Evolutionary conservation across 2,797 vertebrate species (phyloP), one percentile per base, ranked within the genome.

Genomic region (Moxostoma hubbsi): DNA sequence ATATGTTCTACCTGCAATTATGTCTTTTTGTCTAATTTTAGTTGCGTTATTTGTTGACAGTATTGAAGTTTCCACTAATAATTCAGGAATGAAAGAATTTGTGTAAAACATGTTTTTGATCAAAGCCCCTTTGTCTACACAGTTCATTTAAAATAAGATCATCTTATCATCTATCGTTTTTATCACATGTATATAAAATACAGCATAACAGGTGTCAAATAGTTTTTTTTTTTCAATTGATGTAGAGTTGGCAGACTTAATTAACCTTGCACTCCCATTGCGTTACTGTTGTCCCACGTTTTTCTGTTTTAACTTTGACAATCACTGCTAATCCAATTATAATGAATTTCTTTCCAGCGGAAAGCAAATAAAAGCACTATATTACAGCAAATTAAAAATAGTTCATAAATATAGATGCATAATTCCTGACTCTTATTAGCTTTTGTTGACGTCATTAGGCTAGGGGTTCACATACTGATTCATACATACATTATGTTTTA

Each of bases 331-430:
- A 87, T 86, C 13, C 81, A 87, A 83, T 68, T 81, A 72, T 86
- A 87, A 90, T 89, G 82, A 89, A 88, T 88, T 83, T 61, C 65
- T 13, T 53, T 73, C 59, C 55, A 57, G 51, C 9, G 24, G 15
- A 73, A 72, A 59, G 10, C 46, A 24, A 74, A 68, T 51, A 0
- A 43, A 72, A 8, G 24, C 18, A 12, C 49, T 50, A 5, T 43
- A 51, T 62, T 46, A n/a, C 36, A 36, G 36, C 36, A 71, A 36
- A 57, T 10, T 36, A n/a, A 36, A 36, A 36, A 36, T 36, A 43
- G 68, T 71, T 71, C 4, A 57, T 71, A 57, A 57, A 71, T 43
- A 5, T 15, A 46, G 43, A 9, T n/a, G n/a, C n/a, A n/a, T n/a
- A n/a, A n/a, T n/a, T n/a, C n/a, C n/a, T n/a, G n/a, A n/a, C n/a